Percentiles rank a stretch among this genome's conserved stretches.
Conservation (phyloP, 2,888 invertebrate species). For the Hipparchia sbordonii region DNA sequence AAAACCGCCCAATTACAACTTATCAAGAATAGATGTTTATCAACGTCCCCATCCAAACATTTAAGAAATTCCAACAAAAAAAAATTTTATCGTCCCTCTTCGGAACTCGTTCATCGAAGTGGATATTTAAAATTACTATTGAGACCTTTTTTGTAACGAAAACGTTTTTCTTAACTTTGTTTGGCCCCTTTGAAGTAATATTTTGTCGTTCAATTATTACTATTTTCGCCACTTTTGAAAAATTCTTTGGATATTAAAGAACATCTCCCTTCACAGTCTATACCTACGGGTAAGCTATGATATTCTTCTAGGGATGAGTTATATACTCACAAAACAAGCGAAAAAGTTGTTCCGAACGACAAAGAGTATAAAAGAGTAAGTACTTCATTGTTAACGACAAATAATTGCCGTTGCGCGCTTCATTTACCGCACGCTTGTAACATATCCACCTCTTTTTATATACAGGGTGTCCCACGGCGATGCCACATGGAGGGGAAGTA, state of each 20-base stretch:
- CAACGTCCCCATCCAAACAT: neutral
- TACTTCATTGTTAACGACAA: no score
- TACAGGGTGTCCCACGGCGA: no score
- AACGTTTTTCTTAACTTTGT: slow-evolving; percentile 9
- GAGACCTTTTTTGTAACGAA: slow-evolving; percentile 6
- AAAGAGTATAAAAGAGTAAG: no score
- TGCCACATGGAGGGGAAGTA: no score
- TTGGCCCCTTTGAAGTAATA: slow-evolving; percentile 30
- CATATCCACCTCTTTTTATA: no score
- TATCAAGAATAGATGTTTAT: neutral
- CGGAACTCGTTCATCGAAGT: slow-evolving; percentile 8
- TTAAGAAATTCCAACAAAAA: slow-evolving; percentile 2
- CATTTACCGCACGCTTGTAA: no score
- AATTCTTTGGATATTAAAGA: slow-evolving; percentile 28
- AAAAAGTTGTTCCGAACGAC: no score
- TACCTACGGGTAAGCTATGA: neutral
- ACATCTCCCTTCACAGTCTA: neutral
- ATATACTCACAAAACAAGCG: no score
- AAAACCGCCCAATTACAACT: no score
- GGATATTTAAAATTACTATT: slow-evolving; percentile 20
- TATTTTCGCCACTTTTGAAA: slow-evolving; percentile 32
- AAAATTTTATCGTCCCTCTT: neutral
- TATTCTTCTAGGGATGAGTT: neutral
- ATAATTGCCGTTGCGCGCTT: no score
- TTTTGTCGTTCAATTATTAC: slow-evolving; percentile 24